phyloP scores from a whole-genome alignment of 1,140 invertebrate genomes.

The Lamellibrachia luymesi region DNA sequence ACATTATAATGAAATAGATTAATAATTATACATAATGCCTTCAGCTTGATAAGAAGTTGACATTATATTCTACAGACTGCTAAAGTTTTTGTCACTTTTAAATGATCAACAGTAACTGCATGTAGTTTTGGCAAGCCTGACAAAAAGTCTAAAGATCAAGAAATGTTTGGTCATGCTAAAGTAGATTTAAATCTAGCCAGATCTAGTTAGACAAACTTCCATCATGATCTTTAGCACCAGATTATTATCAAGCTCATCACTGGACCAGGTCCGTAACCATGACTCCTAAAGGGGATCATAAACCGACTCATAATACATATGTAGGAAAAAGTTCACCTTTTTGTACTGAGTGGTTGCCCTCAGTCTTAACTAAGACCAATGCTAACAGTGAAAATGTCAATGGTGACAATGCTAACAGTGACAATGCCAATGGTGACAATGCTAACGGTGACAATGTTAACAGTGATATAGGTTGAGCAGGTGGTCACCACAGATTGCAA shows the following conservation, averaged over 20 bases:
- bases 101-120: too few species aligned
- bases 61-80: too few species aligned
- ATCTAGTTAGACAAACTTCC: background rate
- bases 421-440: background rate
- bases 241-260: background rate
- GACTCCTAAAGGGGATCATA: background rate
- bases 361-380: background rate
- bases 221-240: background rate
- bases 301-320: background rate
- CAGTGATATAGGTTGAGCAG: background rate
- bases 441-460: background rate
- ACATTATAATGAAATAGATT: too few species aligned
- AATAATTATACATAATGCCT: too few species aligned
- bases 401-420: background rate
- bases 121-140: too few species aligned
- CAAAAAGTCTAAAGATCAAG: too few species aligned
- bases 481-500: background rate
- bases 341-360: background rate
- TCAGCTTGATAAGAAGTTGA: too few species aligned
- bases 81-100: too few species aligned
- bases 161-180: too few species aligned
- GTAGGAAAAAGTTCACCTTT: background rate
- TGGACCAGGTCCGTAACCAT: background rate
- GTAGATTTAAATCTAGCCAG: background rate
- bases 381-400: too few species aligned